Evolutionary conservation across 2,888 invertebrate genomes (phyloP), one percentile per base, ranked within the genome.

Genomic region (Ophion obscuratus): DNA sequence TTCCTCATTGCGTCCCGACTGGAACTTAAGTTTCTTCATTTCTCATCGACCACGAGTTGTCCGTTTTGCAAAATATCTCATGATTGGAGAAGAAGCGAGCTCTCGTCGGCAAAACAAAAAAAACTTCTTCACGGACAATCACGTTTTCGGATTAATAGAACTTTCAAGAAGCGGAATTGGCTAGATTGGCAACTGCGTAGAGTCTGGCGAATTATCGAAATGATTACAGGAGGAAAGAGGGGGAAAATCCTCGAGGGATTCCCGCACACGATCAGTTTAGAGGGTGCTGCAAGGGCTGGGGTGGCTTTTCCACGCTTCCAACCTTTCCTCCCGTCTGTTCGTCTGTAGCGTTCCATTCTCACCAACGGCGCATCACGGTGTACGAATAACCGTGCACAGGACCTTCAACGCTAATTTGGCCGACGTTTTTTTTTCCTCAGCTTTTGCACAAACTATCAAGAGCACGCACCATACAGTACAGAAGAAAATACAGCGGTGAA

Each of bases 241-340:
- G 85, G 80, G 87, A 40, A 87, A 89, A 88, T 88, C 86, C 88
- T 87, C 87, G 74, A 81, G 87, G 88, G 90, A 88, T 88, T 87
- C 53, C 47, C 78, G 82, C 75, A 20, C 53, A 20, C 70, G 44
- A 47, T 70, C 70, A 47, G 47, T 70, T 20, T 20, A 53, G 70
- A 53, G 70, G 70, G 14, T 20, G 20, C 53, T 53, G 70, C 44
- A 70, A 53, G 27, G 53, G 3, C 27, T 53, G 20, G 53, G 70
- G 70, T 20, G 10, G 53, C 27, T 68, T 68, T 68, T 24, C 47
- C 24, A 70, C 20, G 24, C 70, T 20, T 47, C 24, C 47, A 70
- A 47, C 47, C 47, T 47, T 53, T 40, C n/a, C 67, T 40, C 36
- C 40, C n/a, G 67, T 67, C 67, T 40, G n/a, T n/a, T 44, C 67